Percentiles rank a stretch among this genome's conserved stretches.
phyloP scores from a whole-genome alignment of 2,797 vertebrate genomes.

The Geotria australis region DNA sequence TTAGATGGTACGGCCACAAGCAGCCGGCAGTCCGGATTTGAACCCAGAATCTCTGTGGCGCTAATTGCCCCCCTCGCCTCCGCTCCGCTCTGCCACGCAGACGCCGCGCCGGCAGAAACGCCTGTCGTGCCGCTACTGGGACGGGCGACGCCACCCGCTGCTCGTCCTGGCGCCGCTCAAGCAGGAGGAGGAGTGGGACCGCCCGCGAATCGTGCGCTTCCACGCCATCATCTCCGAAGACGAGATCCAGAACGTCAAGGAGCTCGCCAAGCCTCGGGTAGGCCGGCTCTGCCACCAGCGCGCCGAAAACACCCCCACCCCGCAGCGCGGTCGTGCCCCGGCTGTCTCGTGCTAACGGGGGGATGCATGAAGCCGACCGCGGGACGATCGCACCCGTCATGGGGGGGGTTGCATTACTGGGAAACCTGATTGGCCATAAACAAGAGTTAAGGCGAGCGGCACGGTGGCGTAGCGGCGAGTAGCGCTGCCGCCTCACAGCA shows the following conservation, averaged over 20 bases:
- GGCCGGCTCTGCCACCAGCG: conserved; percentile 4
- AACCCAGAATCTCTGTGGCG: too few species aligned
- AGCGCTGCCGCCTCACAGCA: too few species aligned
- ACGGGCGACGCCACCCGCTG: conserved; percentile 33
- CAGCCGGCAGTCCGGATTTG: too few species aligned
- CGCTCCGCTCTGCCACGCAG: conserved; percentile 13
- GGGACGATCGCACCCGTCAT: too few species aligned
- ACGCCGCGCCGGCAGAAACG: conserved; percentile 42
- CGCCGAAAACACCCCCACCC: too few species aligned
- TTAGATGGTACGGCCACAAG: too few species aligned
- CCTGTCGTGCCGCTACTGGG: conserved; percentile 48
- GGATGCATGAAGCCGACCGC: not conserved
- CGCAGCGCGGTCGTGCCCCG: too few species aligned
- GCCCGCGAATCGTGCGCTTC: conserved; percentile 45
- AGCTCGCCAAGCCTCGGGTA: conserved; percentile 69
- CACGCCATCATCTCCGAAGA: conserved; percentile 39
- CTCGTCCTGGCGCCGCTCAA: conserved; percentile 53
- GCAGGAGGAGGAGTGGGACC: conserved; percentile 81
- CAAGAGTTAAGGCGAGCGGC: too few species aligned
- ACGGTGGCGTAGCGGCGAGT: too few species aligned
- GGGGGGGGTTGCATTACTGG: too few species aligned
- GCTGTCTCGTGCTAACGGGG: not conserved
- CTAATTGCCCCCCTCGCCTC: too few species aligned
- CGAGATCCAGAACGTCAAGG: conserved; percentile 60
- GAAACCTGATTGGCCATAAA: too few species aligned